phyloP scores from a whole-genome alignment of 2,113 vertebrate genomes.

The Carassius carassius region DNA sequence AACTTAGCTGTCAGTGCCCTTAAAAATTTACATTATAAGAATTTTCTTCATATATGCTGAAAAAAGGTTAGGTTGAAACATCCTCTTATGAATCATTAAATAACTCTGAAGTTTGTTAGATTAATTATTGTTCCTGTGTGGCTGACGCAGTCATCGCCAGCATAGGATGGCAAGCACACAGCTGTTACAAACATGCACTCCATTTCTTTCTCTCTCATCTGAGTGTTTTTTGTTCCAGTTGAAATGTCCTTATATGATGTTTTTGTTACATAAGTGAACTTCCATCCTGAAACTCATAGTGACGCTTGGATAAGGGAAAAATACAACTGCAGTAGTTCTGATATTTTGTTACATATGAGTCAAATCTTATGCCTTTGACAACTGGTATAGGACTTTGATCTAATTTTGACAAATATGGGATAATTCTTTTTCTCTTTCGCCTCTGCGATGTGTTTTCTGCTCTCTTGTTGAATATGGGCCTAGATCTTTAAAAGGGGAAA shows the following conservation, averaged over 20 bases:
- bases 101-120: constrained; percentile 1
- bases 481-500: neutral
- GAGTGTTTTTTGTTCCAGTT: neutral
- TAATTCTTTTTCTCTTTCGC: neutral
- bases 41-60: neutral
- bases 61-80: neutral
- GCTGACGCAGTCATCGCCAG: neutral
- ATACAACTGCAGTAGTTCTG: neutral
- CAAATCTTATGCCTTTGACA: neutral
- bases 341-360: neutral
- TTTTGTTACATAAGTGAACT: constrained; percentile 22
- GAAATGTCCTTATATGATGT: constrained; percentile 8
- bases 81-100: constrained; percentile 22
- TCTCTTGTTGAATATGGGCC: neutral
- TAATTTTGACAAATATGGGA: neutral
- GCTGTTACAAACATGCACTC: neutral
- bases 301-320: neutral
- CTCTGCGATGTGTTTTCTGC: neutral
- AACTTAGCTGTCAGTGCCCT: neutral
- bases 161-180: neutral
- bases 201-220: neutral
- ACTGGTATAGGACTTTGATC: neutral
- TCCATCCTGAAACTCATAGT: neutral
- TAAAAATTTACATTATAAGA: neutral
- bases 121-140: neutral